Percentiles rank a stretch among this genome's conserved stretches.
phyloP scores from a whole-genome alignment of 2,888 invertebrate species.

The Ischnura elegans region DNA sequence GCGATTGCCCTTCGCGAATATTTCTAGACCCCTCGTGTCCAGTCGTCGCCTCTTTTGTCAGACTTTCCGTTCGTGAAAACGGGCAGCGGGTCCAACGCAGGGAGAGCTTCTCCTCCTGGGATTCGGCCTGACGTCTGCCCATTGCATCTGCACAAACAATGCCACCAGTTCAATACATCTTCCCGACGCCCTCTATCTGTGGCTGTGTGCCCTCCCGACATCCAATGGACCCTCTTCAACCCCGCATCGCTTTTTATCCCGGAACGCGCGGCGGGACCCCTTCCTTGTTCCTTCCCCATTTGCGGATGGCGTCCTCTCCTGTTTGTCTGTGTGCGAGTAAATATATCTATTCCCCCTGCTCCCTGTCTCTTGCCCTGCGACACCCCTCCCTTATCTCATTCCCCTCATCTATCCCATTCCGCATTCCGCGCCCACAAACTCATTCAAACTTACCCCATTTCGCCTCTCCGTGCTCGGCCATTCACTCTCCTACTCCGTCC shows the following conservation, averaged over 20 bases:
- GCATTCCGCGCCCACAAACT: neutral
- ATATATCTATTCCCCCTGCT: neutral
- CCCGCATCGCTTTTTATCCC: neutral
- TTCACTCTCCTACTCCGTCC: neutral
- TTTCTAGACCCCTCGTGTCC: too few relatives aligned
- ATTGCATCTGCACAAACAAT: neutral
- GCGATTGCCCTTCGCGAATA: too few relatives aligned
- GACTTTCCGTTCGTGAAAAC: neutral
- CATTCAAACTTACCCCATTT: conserved; percentile 35
- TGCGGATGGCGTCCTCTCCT: neutral
- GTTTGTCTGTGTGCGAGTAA: neutral
- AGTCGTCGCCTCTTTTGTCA: too few relatives aligned
- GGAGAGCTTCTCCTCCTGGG: neutral
- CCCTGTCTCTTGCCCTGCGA: neutral
- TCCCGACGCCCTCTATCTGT: neutral
- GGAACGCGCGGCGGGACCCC: neutral
- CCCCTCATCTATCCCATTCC: neutral
- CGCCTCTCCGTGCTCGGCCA: neutral
- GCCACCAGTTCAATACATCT: neutral
- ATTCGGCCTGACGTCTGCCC: neutral
- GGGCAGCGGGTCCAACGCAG: neutral
- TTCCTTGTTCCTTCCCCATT: neutral
- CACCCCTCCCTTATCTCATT: neutral
- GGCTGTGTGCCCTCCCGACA: neutral
- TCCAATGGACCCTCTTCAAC: neutral